Percentiles rank a stretch among this genome's conserved stretches.
Evolutionary conservation across 2,113 vertebrate genomes (phyloP).

Genomic region (Syrrhaptes paradoxus): DNA sequence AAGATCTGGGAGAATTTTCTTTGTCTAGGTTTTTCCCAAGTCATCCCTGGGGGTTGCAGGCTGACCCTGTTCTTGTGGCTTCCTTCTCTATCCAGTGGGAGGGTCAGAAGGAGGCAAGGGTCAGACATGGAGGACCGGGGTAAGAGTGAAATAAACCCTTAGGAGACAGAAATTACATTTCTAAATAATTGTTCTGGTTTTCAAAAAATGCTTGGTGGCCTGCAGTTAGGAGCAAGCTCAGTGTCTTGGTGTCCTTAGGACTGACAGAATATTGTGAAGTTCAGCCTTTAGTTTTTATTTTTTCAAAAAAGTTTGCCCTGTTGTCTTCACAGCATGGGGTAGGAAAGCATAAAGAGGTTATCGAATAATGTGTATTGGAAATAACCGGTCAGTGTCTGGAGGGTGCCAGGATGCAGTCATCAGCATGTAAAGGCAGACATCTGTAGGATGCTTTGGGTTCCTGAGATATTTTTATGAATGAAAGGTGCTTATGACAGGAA

Average conservation of each 20-base stretch:
- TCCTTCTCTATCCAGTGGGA: neutral
- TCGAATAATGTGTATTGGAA: conserved; percentile 1
- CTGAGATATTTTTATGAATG: conserved; percentile 62
- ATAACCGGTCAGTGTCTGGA: neutral
- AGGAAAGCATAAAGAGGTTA: neutral
- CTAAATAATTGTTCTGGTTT: neutral
- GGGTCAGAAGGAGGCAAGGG: neutral
- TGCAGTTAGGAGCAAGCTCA: neutral
- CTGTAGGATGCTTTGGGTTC: conserved; percentile 47
- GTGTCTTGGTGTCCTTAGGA: neutral
- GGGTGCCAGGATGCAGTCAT: neutral
- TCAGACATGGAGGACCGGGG: rapidly evolving
- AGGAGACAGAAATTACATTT: neutral
- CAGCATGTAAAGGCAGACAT: conserved; percentile 10
- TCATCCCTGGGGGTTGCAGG: rapidly evolving
- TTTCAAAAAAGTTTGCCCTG: neutral
- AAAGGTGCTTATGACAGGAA: conserved; percentile 44
- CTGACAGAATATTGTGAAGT: neutral
- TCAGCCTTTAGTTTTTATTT: neutral
- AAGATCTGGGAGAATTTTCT: neutral
- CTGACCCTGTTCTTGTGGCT: neutral
- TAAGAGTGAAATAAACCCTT: neutral
- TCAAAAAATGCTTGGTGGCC: neutral
- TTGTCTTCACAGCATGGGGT: neutral
- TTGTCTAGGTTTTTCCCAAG: neutral